Evolutionary conservation across 2,888 invertebrate genomes (phyloP).

Genomic region (Ypsolopha scabrella): DNA sequence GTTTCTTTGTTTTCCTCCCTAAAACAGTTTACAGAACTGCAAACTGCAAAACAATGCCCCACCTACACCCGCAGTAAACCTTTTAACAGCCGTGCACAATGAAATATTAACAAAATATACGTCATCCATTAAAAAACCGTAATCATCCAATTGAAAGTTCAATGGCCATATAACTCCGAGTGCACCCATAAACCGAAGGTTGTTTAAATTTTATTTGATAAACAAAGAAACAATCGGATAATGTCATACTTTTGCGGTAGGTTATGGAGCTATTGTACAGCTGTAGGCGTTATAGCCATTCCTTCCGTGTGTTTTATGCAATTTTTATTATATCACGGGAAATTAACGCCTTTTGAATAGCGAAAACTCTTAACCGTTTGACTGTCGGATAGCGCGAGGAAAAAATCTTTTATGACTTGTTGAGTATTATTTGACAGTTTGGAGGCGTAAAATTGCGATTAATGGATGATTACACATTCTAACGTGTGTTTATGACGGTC

Average conservation of each 20-base stretch:
- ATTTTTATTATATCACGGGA: conserved; percentile 14
- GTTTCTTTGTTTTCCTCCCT: no score
- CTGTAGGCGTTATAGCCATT: conserved; percentile 15
- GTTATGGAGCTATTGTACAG: conserved; percentile 29
- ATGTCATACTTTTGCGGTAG: conserved; percentile 60
- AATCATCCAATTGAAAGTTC: conserved; percentile 61
- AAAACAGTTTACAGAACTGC: no score
- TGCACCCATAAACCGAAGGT: conserved; percentile 39
- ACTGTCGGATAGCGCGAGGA: conserved; percentile 21
- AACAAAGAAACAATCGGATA: conserved; percentile 60
- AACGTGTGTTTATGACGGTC: conserved; percentile 48
- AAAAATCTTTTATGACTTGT: conserved; percentile 50
- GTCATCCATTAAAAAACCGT: conserved; percentile 56
- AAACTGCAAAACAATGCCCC: conserved; percentile 7
- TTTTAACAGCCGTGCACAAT: conserved; percentile 17
- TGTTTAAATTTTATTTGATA: conserved; percentile 53
- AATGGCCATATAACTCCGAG: conserved; percentile 40
- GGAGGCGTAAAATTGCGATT: conserved; percentile 61
- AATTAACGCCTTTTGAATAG: background rate
- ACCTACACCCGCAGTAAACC: conserved; percentile 1
- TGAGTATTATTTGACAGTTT: conserved; percentile 60
- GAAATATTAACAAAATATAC: conserved; percentile 37
- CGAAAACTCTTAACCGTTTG: conserved; percentile 16
- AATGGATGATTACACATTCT: conserved; percentile 57
- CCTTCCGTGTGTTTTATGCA: conserved; percentile 35